Evolutionary conservation across 2,113 vertebrate genomes (phyloP).

Genomic region (Australoheros scitulus): DNA sequence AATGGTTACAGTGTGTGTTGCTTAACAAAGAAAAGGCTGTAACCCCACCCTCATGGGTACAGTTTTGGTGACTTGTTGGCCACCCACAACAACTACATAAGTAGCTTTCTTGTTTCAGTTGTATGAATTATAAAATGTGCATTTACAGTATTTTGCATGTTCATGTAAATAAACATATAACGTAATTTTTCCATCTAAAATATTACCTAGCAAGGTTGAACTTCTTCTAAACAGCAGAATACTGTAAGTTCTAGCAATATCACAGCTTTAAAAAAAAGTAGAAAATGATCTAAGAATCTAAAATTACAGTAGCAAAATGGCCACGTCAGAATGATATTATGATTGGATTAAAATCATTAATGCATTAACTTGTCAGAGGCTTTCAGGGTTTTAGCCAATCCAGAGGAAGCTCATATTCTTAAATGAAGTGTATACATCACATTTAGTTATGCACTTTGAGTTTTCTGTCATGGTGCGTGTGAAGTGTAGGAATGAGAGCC

Average conservation of each 20-base stretch:
- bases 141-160: neutral
- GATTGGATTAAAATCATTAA: neutral
- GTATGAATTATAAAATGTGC: neutral
- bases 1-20: no score
- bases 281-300: no score
- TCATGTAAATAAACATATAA: neutral
- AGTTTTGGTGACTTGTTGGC: neutral
- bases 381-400: neutral
- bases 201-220: neutral
- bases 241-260: no score
- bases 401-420: neutral
- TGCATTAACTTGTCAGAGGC: neutral
- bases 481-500: neutral
- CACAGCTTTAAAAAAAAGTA: no score
- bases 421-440: neutral
- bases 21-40: neutral
- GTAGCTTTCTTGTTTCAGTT: neutral
- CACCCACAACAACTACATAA: neutral
- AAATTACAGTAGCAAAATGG: no score
- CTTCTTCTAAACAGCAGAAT: neutral
- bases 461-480: neutral
- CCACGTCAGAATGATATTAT: neutral
- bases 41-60: neutral
- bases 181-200: neutral
- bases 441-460: neutral